Evolutionary conservation across 2,888 invertebrate genomes (phyloP).

Genomic region (Labia minor): DNA sequence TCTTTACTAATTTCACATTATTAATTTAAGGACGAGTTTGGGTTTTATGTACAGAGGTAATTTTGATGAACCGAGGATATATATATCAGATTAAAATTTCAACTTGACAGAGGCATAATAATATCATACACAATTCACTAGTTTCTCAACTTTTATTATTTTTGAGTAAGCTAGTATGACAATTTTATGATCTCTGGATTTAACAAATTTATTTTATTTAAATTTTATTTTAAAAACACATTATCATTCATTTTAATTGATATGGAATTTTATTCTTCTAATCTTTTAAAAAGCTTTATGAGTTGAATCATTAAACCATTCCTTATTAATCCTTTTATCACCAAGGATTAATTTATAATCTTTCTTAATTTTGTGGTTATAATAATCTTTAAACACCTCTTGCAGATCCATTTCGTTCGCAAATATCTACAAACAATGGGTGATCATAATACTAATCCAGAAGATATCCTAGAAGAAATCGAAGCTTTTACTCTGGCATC

Average conservation of each 20-base stretch:
- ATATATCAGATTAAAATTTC: background rate
- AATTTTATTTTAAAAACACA: no score
- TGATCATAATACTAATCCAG: constrained; percentile 26
- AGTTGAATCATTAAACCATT: no score
- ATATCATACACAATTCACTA: background rate
- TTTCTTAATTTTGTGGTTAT: no score
- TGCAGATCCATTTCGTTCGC: constrained; percentile 38
- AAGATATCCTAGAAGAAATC: constrained; percentile 61
- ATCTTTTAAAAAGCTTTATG: no score
- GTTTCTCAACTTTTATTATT: background rate
- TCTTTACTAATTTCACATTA: background rate
- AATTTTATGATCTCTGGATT: background rate
- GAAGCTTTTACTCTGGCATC: constrained; percentile 74
- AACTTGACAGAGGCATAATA: background rate
- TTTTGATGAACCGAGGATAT: background rate
- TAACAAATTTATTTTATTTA: background rate
- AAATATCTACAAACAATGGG: constrained; percentile 34
- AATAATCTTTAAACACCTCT: constrained; percentile 26
- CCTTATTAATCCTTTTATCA: no score
- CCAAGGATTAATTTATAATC: no score
- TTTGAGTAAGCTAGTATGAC: no score
- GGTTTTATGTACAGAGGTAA: background rate
- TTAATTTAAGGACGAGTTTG: background rate
- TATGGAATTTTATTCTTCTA: no score
- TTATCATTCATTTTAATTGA: no score